phyloP scores from a whole-genome alignment of 1,140 invertebrate genomes.

The Formica selysi region DNA sequence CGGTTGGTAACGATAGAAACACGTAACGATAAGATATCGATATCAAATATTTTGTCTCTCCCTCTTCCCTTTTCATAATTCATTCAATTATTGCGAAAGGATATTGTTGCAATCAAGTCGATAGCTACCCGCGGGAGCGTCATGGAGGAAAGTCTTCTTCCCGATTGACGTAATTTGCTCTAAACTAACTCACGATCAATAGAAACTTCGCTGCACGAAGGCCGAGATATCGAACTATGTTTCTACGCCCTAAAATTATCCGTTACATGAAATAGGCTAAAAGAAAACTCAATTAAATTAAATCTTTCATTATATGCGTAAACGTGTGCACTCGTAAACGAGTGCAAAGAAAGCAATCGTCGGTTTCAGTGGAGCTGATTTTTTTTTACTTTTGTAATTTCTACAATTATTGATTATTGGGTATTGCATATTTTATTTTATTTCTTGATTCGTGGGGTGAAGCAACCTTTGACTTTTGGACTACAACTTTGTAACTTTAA shows the following conservation, averaged over 20 bases:
- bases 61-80: slow-evolving; percentile 24
- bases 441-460: not conserved
- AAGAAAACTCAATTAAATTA: slow-evolving; percentile 11
- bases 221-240: slow-evolving; percentile 26
- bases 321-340: not conserved
- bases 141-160: slow-evolving; percentile 43
- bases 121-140: slow-evolving; percentile 31
- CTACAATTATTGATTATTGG: not conserved
- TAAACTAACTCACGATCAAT: slow-evolving; percentile 58
- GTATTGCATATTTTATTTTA: not conserved
- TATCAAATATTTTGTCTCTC: not conserved
- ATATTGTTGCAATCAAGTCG: slow-evolving; percentile 5
- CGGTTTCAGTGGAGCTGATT: no score
- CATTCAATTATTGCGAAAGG: slow-evolving; percentile 54
- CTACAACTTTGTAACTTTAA: not conserved
- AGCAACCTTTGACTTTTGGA: not conserved
- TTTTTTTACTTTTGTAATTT: not conserved
- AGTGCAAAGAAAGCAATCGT: not conserved
- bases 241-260: slow-evolving; percentile 43
- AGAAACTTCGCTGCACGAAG: slow-evolving; percentile 29
- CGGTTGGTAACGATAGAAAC: not conserved
- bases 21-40: slow-evolving; percentile 24
- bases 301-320: not conserved
- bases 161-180: slow-evolving; percentile 60
- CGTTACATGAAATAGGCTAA: not conserved